These are phyloP conservation scores for Naso thynnoides DNA, from an alignment of 2,797 vertebrate genomes.

Conservation along the genomic window DNA sequence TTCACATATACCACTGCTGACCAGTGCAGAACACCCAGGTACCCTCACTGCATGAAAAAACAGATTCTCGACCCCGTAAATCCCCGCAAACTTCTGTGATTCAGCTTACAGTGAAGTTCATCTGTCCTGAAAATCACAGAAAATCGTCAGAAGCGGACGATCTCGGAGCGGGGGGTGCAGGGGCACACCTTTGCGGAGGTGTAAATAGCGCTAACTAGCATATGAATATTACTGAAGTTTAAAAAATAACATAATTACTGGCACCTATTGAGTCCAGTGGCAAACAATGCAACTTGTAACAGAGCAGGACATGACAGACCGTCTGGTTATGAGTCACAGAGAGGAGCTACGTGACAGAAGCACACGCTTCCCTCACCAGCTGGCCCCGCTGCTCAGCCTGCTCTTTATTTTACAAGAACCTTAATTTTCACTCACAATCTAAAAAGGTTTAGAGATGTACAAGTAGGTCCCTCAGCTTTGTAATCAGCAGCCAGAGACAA, in stretches of 20 bases:
- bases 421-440: conserved; percentile 65
- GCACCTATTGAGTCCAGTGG: conserved; percentile 89
- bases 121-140: too few relatives aligned
- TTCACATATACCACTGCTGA: conserved; percentile 80
- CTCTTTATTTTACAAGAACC: conserved; percentile 57
- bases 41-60: too few relatives aligned
- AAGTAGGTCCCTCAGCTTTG: conserved; percentile 46
- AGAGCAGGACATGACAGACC: conserved; percentile 91
- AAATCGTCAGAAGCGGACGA: too few relatives aligned
- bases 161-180: too few relatives aligned
- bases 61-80: too few relatives aligned
- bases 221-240: too few relatives aligned
- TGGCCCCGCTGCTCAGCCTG: conserved; percentile 52
- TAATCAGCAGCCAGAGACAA: conserved; percentile 15
- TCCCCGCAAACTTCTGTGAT: too few relatives aligned
- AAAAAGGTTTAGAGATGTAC: conserved; percentile 67
- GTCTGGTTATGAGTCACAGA: conserved; percentile 77
- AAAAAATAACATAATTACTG: conserved; percentile 93
- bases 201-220: too few relatives aligned
- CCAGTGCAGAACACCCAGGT: conserved; percentile 89
- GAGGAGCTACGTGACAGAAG: conserved; percentile 78
- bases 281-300: conserved; percentile 91
- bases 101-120: too few relatives aligned
- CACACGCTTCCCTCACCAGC: conserved; percentile 73
- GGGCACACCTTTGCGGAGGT: too few relatives aligned